Evolutionary conservation across 53 echinoderm and acorn worm species (phyloP).

Genomic region (Paracentrotus lividus): DNA sequence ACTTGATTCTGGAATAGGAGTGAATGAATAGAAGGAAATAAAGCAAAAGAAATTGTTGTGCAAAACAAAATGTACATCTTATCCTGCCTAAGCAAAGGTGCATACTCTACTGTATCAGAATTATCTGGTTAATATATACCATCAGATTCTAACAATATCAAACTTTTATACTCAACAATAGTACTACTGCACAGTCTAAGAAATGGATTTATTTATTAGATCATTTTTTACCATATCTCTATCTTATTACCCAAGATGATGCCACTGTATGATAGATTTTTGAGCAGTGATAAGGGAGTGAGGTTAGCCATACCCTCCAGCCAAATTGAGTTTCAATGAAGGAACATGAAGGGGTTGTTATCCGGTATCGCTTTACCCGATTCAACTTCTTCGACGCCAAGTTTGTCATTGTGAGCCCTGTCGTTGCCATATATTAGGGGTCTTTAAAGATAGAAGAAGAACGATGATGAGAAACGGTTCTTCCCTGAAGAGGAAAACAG

Average conservation of each 20-base stretch:
- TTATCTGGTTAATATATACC: too few relatives aligned
- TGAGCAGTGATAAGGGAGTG: constrained; percentile 28
- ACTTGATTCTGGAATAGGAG: too few relatives aligned
- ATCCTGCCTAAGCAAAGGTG: neutral
- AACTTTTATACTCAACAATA: too few relatives aligned
- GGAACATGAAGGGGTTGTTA: constrained; percentile 59
- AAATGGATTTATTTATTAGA: too few relatives aligned
- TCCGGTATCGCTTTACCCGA: constrained; percentile 53
- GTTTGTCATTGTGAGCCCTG: constrained; percentile 50
- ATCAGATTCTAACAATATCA: too few relatives aligned
- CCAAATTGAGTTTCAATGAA: constrained; percentile 42
- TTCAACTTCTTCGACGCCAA: constrained; percentile 40
- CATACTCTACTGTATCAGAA: too few relatives aligned
- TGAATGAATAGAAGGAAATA: neutral
- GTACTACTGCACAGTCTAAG: too few relatives aligned
- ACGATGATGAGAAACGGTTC: neutral
- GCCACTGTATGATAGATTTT: constrained; percentile 32
- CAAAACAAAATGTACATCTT: neutral
- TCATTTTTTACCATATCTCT: too few relatives aligned
- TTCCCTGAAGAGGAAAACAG: constrained; percentile 11
- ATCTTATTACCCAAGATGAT: too few relatives aligned
- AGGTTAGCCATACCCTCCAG: constrained; percentile 54
- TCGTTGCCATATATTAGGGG: constrained; percentile 38
- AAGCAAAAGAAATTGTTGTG: constrained; percentile 8
- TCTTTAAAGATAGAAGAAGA: constrained; percentile 53